These are phyloP conservation scores for Nomada goodeniana DNA, from an alignment of 2,888 invertebrate genomes.

Conservation along the genomic window DNA sequence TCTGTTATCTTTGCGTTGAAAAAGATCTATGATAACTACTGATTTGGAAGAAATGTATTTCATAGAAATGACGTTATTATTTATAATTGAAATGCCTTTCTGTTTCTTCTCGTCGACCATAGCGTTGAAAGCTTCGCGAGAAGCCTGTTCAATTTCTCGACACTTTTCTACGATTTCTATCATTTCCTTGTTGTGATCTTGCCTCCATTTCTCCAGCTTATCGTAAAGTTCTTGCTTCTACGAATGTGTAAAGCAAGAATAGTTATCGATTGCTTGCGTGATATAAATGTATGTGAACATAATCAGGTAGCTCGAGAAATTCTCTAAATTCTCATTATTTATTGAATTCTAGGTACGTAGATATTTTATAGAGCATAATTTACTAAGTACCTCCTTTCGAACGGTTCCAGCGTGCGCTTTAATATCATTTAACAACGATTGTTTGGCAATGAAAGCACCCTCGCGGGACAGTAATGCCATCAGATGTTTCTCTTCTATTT, in stretches of 20 bases:
- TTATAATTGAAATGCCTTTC: constrained; percentile 45
- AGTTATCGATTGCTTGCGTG: not conserved
- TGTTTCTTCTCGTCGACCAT: constrained; percentile 66
- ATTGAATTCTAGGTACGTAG: not conserved
- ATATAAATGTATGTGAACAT: not conserved
- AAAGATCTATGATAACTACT: too few relatives aligned
- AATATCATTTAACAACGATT: constrained; percentile 37
- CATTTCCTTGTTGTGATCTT: constrained; percentile 46
- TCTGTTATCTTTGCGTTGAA: too few relatives aligned
- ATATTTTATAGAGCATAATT: not conserved
- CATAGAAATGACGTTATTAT: not conserved
- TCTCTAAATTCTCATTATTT: not conserved
- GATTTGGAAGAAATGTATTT: not conserved
- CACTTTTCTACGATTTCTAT: constrained; percentile 60
- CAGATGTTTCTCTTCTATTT: constrained; percentile 54
- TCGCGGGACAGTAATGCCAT: constrained; percentile 46
- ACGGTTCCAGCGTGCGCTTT: constrained; percentile 49
- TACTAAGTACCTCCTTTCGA: constrained; percentile 50
- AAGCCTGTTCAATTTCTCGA: constrained; percentile 54
- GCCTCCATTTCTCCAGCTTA: constrained; percentile 58
- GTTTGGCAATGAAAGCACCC: constrained; percentile 54
- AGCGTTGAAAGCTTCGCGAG: constrained; percentile 50
- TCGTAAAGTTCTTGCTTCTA: constrained; percentile 61
- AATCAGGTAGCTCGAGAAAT: not conserved
- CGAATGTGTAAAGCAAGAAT: not conserved